Evolutionary conservation across 2,888 invertebrate species (phyloP).

Genomic region (Galeruca laticollis): DNA sequence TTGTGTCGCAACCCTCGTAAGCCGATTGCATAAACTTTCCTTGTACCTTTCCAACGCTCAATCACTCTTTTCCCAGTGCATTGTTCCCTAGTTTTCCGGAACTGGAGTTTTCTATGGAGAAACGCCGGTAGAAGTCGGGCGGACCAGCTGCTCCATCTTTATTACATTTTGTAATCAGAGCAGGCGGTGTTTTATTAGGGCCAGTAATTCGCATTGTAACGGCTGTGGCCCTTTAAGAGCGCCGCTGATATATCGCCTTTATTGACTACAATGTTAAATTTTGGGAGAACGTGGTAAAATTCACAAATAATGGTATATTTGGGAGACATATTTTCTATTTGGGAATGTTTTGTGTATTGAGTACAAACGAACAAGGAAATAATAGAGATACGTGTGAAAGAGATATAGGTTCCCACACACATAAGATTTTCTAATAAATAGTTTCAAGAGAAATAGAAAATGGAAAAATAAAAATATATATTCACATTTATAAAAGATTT

Average conservation of each 20-base stretch:
- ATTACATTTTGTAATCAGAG: conserved; percentile 64
- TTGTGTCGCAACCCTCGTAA: not conserved
- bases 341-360: not conserved
- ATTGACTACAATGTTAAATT: conserved; percentile 61
- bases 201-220: conserved; percentile 60
- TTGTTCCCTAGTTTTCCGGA: conserved; percentile 37
- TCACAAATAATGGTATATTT: conserved; percentile 19
- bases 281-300: conserved; percentile 33
- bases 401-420: not conserved
- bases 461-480: too few relatives aligned
- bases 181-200: conserved; percentile 63
- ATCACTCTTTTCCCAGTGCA: conserved; percentile 33
- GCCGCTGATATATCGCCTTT: conserved; percentile 62
- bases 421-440: too few relatives aligned
- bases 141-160: conserved; percentile 54
- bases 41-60: conserved; percentile 24
- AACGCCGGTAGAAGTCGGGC: conserved; percentile 34
- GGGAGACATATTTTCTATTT: not conserved
- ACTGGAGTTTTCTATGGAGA: conserved; percentile 36
- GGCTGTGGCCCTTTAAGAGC: conserved; percentile 60
- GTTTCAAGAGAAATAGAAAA: too few relatives aligned
- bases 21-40: not conserved
- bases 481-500: too few relatives aligned
- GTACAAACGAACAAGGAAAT: not conserved
- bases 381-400: not conserved